Evolutionary conservation across 2,888 invertebrate genomes (phyloP).

Genomic region (Lepidochrysops patricia): DNA sequence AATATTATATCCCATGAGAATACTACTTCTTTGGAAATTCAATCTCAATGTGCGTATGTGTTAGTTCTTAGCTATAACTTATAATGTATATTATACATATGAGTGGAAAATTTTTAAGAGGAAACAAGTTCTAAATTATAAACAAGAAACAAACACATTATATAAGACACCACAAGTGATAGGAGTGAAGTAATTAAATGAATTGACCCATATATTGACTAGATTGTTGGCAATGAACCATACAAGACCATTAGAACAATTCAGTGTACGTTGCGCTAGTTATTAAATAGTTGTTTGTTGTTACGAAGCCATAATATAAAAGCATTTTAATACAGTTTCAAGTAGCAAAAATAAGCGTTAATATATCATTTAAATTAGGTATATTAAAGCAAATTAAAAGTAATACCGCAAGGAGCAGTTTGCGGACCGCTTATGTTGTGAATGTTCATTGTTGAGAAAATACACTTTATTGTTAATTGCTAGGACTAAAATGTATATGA

Average conservation of each 20-base stretch:
- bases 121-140: no score
- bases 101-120: no score
- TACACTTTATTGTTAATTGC: neutral
- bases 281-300: neutral
- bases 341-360: neutral
- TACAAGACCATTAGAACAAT: conserved; percentile 13
- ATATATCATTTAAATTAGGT: neutral
- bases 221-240: conserved; percentile 23
- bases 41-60: no score
- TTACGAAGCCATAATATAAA: neutral
- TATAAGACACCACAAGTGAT: no score
- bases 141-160: neutral
- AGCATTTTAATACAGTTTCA: neutral
- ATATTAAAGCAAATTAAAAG: neutral
- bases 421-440: neutral
- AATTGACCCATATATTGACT: neutral
- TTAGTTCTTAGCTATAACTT: no score
- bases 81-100: no score
- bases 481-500: neutral
- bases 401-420: neutral
- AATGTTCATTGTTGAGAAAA: neutral
- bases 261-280: neutral
- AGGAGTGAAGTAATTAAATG: neutral
- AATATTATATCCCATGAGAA: no score
- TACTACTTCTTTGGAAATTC: no score